Conservation (phyloP, 2,797 vertebrate genomes). For the Argyrosomus regius region DNA sequence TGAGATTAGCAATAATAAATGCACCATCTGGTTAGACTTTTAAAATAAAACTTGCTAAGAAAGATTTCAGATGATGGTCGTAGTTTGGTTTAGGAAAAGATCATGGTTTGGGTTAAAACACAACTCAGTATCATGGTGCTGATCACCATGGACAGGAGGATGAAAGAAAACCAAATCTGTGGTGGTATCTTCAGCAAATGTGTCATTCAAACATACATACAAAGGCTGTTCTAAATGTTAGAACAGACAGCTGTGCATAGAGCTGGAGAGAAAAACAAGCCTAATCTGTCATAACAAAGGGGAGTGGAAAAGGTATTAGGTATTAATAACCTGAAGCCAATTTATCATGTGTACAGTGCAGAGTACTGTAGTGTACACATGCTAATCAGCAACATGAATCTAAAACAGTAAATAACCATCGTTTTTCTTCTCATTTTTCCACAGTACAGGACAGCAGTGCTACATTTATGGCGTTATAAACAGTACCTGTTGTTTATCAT, state of each 20-base stretch:
- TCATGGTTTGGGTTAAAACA: no score
- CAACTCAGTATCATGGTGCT: no score
- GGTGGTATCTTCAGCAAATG: no score
- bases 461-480: slow-evolving; percentile 12
- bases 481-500: slow-evolving; percentile 27
- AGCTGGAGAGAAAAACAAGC: not conserved
- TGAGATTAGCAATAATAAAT: no score
- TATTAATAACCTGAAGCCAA: not conserved
- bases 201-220: no score
- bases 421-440: not conserved
- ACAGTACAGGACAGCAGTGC: not conserved
- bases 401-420: not conserved
- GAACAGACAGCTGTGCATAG: not conserved
- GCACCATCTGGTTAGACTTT: no score
- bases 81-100: no score
- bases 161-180: no score
- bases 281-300: not conserved
- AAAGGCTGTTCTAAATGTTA: not conserved
- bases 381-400: not conserved
- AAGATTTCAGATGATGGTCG: no score
- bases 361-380: not conserved
- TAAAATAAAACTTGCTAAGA: no score
- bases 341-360: not conserved
- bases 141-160: no score
- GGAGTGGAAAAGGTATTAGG: not conserved